phyloP scores from a whole-genome alignment of 2,888 invertebrate genomes.

The Watsonalla cultraria region DNA sequence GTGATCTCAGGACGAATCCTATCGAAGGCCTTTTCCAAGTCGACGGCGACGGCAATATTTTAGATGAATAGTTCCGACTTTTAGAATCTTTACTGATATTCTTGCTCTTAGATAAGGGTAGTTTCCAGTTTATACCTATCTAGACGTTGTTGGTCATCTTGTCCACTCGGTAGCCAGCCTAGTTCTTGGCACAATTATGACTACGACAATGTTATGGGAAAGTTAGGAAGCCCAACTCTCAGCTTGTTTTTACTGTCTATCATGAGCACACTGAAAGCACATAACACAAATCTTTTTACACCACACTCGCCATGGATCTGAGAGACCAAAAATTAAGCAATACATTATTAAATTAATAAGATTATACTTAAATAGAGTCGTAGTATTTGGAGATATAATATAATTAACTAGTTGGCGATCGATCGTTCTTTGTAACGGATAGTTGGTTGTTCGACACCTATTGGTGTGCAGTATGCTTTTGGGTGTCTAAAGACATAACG shows the following conservation, averaged over 20 bases:
- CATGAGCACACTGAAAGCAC: slow-evolving; percentile 48
- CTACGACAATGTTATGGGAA: too few relatives aligned
- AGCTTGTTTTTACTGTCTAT: slow-evolving; percentile 64
- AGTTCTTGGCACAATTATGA: too few relatives aligned
- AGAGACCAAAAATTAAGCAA: slow-evolving; percentile 48
- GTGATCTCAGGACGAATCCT: slow-evolving; percentile 76
- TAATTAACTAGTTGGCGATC: slow-evolving; percentile 32
- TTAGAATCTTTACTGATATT: slow-evolving; percentile 62
- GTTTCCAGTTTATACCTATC: background rate
- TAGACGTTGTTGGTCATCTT: background rate
- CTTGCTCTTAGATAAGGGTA: slow-evolving; percentile 51
- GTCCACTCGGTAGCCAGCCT: too few relatives aligned
- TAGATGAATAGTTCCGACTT: slow-evolving; percentile 56
- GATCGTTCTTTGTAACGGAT: slow-evolving; percentile 28
- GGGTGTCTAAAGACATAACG: slow-evolving; percentile 67
- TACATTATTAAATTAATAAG: slow-evolving; percentile 26
- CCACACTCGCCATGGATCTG: slow-evolving; percentile 65
- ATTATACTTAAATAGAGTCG: slow-evolving; percentile 47
- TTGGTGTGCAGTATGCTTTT: slow-evolving; percentile 41
- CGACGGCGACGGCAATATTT: slow-evolving; percentile 58
- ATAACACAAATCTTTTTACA: slow-evolving; percentile 52
- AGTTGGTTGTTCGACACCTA: slow-evolving; percentile 4
- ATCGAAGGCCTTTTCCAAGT: slow-evolving; percentile 69
- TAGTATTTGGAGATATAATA: slow-evolving; percentile 33
- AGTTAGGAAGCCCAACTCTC: slow-evolving; percentile 19